These are phyloP conservation scores for Rhodeus uyekii DNA, from an alignment of 2,797 vertebrate species.

Conservation along the genomic window DNA sequence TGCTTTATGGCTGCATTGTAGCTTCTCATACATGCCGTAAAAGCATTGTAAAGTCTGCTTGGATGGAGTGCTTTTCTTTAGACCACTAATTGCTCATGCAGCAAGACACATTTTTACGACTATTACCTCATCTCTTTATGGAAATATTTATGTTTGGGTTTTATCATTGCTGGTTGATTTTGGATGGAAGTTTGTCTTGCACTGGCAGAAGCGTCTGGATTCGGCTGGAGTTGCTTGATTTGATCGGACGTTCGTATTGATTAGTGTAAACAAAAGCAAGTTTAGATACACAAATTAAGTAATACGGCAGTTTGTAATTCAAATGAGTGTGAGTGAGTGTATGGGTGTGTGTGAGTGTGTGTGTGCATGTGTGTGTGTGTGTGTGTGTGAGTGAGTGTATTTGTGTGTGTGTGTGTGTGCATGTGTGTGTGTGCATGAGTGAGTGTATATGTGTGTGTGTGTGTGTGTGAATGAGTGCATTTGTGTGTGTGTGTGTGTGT, in stretches of 20 bases:
- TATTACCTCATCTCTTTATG: conserved; percentile 37
- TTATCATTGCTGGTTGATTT: conserved; percentile 1
- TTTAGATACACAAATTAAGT: background rate
- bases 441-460: too few species aligned
- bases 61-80: conserved; percentile 52
- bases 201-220: conserved; percentile 8
- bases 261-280: background rate
- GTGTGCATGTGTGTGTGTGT: background rate
- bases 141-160: conserved; percentile 31
- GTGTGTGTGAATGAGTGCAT: too few species aligned
- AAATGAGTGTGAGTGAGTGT: too few species aligned
- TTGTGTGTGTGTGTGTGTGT: background rate
- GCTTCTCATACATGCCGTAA: conserved; percentile 69
- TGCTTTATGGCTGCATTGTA: conserved; percentile 74
- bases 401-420: background rate
- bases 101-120: conserved; percentile 31
- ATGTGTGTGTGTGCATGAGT: background rate
- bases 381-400: too few species aligned
- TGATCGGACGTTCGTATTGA: background rate
- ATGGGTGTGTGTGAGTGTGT: too few species aligned
- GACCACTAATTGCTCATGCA: conserved; percentile 50
- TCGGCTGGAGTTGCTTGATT: background rate
- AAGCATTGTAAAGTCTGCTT: conserved; percentile 62
- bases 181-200: background rate
- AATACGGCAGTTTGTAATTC: background rate